Evolutionary conservation across 2,113 vertebrate genomes (phyloP), one percentile per base, ranked within the genome.

Genomic region (Lepisosteus oculatus): DNA sequence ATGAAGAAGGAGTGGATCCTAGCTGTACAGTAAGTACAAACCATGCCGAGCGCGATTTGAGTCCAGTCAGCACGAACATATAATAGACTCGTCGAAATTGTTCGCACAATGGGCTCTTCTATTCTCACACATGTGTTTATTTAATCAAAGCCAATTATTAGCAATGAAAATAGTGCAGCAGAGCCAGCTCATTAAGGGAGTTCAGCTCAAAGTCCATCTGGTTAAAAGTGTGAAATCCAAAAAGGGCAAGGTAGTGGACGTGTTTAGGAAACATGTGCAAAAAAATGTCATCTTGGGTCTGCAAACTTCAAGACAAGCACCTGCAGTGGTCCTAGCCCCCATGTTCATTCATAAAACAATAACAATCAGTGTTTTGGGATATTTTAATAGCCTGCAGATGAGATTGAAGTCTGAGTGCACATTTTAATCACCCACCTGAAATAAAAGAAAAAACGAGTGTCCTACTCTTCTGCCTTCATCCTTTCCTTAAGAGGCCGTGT

Each of bases 111-210:
- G 29, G 43, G 8, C 59, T 51, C 57, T 67, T 54, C 15, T 56
- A 65, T 13, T 3, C 55, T 55, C 9, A 6, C 65, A 17, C 51
- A 65, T 51, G 55, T 47, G 57, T 57, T 41, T 7, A 72, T 62
- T 68, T n/a, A 76, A 70, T 72, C 71, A 61, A n/a, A 55, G 6
- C 62, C 56, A 66, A 73, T 73, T 72, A 72, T 55, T 65, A 13
- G 41, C 1, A 47, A 69, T n/a, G 29, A 11, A 7, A 62, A 55
- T 14, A 41, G 29, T 15, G 3, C 4, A 43, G 43, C 29, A 29
- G 55, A 9, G 3, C 43, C 3, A 67, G 11, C 3, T 17, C 6
- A 3, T 41, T 6, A 43, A 14, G 2, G n/a, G 14, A 13, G 42
- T 9, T 59, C 42, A 45, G 45, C 65, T 41, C 29, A 55, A 68